Base-by-base conservation (phyloP, 1,140 invertebrate genomes). In the Drosophila kepulauana region DNA sequence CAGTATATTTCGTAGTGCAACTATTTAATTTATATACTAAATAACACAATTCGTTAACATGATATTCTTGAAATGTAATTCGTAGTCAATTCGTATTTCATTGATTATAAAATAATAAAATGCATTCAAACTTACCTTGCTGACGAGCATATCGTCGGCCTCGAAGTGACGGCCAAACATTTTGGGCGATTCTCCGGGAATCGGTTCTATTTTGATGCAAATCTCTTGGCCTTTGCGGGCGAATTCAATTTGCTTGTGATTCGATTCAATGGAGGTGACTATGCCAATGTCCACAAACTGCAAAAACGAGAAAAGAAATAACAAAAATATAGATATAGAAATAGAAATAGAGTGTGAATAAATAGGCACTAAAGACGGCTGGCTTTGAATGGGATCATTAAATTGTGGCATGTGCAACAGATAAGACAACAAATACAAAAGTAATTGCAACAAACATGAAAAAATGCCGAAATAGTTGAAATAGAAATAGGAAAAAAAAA, bases 91-190 rank as follows among this genome's bases (percentile, higher is more conserved):
- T 3, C 2, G 7, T 10, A 10, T 38, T 10, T 0, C 35, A 11
- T 10, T 38, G 8, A 38, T 38, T 38, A 10, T 38, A 10, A 49
- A 5, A 7, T 10, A 38, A 38, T 38, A 38, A 13, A 43, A 43
- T 13, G 11, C n/a, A 43, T 4, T 13, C 3, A 3, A 33, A 85
- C 94, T 94, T 94, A 99, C 98, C 96, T 98, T 99, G 94, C 98
- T 99, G 79, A 99, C 95, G 38, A 99, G 94, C 84, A 98, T 94
- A 93, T 99, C 99, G 25, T 96, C 98, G 79, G 98, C 96, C 90
- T 99, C 98, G 94, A 99, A 99, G 94, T 99, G 99, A 71, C 99
- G 94, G 0, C 99, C 99, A 93, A 97, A 99, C 96, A 99, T 97
- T 94, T 99, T 99, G 1, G 99, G 99, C 30, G 98, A 96, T 93